Conservation (phyloP, 2,888 invertebrate species). For the Rotaria socialis region DNA sequence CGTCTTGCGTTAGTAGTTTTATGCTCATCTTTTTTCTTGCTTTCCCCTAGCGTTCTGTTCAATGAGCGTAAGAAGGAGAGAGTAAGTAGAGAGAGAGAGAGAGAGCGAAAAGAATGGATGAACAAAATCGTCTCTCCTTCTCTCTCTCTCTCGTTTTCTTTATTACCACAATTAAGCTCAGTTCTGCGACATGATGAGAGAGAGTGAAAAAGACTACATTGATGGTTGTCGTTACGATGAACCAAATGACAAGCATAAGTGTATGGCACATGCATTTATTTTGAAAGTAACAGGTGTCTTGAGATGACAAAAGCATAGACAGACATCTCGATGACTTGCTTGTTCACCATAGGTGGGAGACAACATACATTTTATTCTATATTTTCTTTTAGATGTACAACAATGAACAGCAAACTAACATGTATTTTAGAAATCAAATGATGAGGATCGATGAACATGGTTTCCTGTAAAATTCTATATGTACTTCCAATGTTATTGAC, state of each 20-base stretch:
- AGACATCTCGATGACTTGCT: background rate
- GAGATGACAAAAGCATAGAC: conserved; percentile 15
- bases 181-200: conserved; percentile 28
- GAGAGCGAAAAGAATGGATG: background rate
- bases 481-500: background rate
- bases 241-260: conserved; percentile 20
- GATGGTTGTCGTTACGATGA: conserved; percentile 7
- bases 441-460: background rate
- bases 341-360: conserved; percentile 3
- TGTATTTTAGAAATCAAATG: background rate
- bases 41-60: background rate
- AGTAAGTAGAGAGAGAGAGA: background rate
- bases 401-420: background rate
- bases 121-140: conserved; percentile 10
- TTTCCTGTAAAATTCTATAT: background rate
- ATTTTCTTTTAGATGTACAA: background rate
- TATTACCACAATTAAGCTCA: conserved; percentile 26
- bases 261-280: conserved; percentile 3
- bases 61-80: background rate
- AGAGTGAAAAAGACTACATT: background rate
- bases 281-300: conserved; percentile 8
- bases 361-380: background rate
- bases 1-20: background rate
- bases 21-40: background rate
- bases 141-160: conserved; percentile 7